These are phyloP conservation scores for Onychorhynchus coronatus DNA, from an alignment of 2,113 vertebrate genomes.

Conservation along the genomic window DNA sequence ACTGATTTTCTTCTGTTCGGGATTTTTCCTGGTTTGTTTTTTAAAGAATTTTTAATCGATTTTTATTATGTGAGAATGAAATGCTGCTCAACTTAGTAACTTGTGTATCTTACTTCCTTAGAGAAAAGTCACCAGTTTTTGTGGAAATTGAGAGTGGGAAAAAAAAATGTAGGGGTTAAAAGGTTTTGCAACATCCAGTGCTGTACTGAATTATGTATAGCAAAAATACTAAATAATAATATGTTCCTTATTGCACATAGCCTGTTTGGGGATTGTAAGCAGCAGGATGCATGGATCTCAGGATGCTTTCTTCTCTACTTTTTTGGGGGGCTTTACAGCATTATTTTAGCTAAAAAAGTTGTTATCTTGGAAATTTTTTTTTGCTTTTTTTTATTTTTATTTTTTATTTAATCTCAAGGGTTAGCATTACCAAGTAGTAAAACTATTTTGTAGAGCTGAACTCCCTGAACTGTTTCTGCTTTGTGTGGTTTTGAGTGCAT, in stretches of 20 bases:
- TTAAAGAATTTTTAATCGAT: neutral
- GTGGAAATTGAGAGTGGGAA: neutral
- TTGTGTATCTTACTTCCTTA: neutral
- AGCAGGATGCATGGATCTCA: neutral
- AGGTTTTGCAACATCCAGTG: neutral
- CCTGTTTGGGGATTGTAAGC: neutral
- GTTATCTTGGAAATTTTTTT: neutral
- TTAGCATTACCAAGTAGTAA: neutral
- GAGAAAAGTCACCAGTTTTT: neutral
- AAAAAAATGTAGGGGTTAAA: neutral
- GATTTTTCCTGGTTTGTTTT: neutral
- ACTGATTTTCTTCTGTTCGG: neutral
- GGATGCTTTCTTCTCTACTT: neutral
- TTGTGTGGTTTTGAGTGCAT: neutral
- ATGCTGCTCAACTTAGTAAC: neutral
- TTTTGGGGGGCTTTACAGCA: neutral
- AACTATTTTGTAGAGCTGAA: neutral
- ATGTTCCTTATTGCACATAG: slow-evolving; percentile 17
- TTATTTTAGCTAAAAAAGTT: neutral
- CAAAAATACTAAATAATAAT: slow-evolving; percentile 20
- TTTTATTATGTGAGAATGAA: neutral
- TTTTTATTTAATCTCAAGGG: neutral
- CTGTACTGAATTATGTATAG: slow-evolving; percentile 40
- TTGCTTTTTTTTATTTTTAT: neutral
- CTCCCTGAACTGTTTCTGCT: neutral